phyloP scores from a whole-genome alignment of 1,140 invertebrate genomes.

The Caenorhabditis elegans region DNA sequence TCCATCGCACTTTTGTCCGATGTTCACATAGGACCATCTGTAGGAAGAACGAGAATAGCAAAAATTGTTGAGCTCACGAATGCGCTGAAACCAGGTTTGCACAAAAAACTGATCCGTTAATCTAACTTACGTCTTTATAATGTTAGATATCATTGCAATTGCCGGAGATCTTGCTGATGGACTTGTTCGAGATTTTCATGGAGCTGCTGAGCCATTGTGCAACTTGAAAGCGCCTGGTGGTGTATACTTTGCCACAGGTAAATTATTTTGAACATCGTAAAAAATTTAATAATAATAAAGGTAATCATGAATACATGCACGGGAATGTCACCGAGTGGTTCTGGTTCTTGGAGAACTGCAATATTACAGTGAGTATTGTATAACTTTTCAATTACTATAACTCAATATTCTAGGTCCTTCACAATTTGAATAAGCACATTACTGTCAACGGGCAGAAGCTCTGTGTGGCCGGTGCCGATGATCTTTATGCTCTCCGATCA shows the following conservation, averaged over 20 bases:
- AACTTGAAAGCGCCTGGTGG: constrained; percentile 42
- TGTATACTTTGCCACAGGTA: constrained; percentile 45
- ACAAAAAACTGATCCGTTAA: too few relatives aligned
- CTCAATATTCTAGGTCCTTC: constrained; percentile 12
- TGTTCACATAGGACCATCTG: constrained; percentile 46
- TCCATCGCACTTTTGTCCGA: constrained; percentile 42
- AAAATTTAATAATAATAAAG: background rate
- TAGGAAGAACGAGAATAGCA: constrained; percentile 35
- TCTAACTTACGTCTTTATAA: too few relatives aligned
- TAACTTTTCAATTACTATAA: background rate
- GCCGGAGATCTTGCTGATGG: constrained; percentile 48
- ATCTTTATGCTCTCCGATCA: constrained; percentile 24
- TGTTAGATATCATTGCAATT: constrained; percentile 46
- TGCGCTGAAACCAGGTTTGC: constrained; percentile 38
- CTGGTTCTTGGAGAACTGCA: constrained; percentile 35
- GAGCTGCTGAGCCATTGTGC: constrained; percentile 41
- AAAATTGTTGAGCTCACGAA: constrained; percentile 43
- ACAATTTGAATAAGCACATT: constrained; percentile 39
- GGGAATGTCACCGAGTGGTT: constrained; percentile 48
- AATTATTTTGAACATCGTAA: background rate
- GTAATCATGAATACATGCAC: constrained; percentile 51
- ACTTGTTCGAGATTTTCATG: constrained; percentile 39
- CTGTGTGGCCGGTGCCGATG: constrained; percentile 42
- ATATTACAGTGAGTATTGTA: constrained; percentile 36
- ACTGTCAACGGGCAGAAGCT: background rate